Evolutionary conservation across 2,797 vertebrate species (phyloP), one percentile per base, ranked within the genome.

Genomic region (Silurus lanzhouensis): DNA sequence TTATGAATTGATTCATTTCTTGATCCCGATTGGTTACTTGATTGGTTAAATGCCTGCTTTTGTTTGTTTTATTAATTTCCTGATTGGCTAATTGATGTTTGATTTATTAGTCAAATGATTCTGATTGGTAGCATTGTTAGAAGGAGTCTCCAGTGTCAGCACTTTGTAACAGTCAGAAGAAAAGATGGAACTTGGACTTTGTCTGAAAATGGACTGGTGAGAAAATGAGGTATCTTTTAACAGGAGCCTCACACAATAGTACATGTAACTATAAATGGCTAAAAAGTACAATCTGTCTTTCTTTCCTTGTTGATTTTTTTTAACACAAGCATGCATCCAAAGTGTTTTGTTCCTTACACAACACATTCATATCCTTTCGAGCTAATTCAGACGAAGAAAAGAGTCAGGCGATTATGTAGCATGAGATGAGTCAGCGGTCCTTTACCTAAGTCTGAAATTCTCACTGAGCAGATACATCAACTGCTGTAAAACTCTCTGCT

Each of bases 401-500:
- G 1, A n/a, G 7, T 75, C 25, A 57, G 31, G 52, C 1, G 52
- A 72, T 55, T 74, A 22, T 48, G 20, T 13, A 31, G 68, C 67
- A 60, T 57, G 46, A 58, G 25, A 25, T 63, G 57, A 75, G 38
- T 19, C 27, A 72, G 81, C 22, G 74, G 71, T 74, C 57, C 48
- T 68, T 52, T 70, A 14, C 64, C 75, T 14, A 64, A 70, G 9
- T 19, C 44, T 22, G n/a, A 58, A 38, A 44, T 67, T 57, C 46
- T 64, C 25, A 8, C 48, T 15, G 14, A 78, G 76, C 58, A 82
- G 48, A 82, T 31, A 52, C 31, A 25, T 10, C 27, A 55, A 31
- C 67, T 60, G 61, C 63, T 82, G 78, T 72, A 75, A 60, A 71
- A 61, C 52, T 72, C 63, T 19, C 75, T 66, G 82, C 77, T n/a